Evolutionary conservation across 1,140 invertebrate species (phyloP), one percentile per base, ranked within the genome.

Genomic region (Brachionus paranguensis): DNA sequence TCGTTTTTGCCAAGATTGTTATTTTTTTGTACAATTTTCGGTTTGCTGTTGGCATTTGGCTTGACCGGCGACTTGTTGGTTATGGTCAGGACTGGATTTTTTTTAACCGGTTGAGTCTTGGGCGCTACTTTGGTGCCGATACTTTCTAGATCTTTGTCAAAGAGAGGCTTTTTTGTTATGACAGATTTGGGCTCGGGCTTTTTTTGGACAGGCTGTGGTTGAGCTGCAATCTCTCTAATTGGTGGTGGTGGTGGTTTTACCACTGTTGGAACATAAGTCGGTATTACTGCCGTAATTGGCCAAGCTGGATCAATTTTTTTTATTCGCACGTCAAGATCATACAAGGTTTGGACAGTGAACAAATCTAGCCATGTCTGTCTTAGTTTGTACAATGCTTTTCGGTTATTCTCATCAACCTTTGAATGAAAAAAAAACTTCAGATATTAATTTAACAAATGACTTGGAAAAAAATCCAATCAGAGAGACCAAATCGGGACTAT

Each of bases 341-440:
- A 68, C 10, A 83, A 37, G 24, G 60, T 68, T 24, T 68, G 14
- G n/a, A 55, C 50, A 17, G 24, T 24, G 20, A 83, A 70, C 10
- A 68, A 55, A 50, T 68, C 60, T 3, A 45, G 11, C 81, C 81
- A 83, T 50, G 81, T 83, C 53, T 83, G 81, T 68, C 81, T 53
- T 37, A 83, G 8, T 37, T 83, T 83, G 43, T 68, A 83, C 64
- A 83, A 41, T 12, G 81, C 64, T 37, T 53, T 68, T 33, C 81
- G 64, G 20, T 41, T 70, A 47, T 43, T 68, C 17, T 83, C 81
- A 33, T 83, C 81, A 14, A 68, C 81, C 81, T 83, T 81, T n/a
- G 50, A 76, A 27, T 47, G 27, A 24, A 24, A 20, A 76, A 76
- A 76, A 76, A 76, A 50, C 37, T 70, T 70, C 7, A 70, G 33